Evolutionary conservation across 2,113 vertebrate genomes (phyloP).

Genomic region (Cyphomyrus plagiostoma): DNA sequence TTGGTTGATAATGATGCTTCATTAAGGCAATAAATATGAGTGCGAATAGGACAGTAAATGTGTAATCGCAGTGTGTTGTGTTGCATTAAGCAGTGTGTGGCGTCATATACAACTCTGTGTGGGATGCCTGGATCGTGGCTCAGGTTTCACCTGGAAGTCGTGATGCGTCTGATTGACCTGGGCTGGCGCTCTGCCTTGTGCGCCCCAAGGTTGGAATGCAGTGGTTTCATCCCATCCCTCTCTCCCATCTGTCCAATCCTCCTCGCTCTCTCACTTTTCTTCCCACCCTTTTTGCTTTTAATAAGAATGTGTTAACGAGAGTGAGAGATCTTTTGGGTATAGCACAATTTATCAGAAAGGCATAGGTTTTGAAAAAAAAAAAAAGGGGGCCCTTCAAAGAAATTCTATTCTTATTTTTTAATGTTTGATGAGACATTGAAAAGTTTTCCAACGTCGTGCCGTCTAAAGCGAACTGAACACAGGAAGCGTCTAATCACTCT

Average conservation of each 20-base stretch:
- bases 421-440: constrained; percentile 77
- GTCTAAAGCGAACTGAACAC: constrained; percentile 67
- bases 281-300: constrained; percentile 47
- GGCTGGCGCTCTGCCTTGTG: neutral
- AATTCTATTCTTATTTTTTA: constrained; percentile 71
- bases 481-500: constrained; percentile 68
- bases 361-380: constrained; percentile 48
- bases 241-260: neutral
- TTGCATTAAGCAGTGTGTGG: neutral
- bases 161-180: neutral
- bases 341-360: constrained; percentile 69
- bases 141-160: neutral
- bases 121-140: neutral
- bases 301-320: constrained; percentile 72
- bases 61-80: neutral
- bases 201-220: neutral
- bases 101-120: neutral
- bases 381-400: constrained; percentile 62
- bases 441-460: constrained; percentile 69
- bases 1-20: neutral
- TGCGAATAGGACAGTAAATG: neutral
- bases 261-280: constrained; percentile 5
- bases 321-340: constrained; percentile 67
- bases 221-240: constrained; percentile 9
- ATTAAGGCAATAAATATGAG: neutral